Base-by-base conservation (phyloP, 2,888 invertebrate species). In the Xestia sexstrigata region DNA sequence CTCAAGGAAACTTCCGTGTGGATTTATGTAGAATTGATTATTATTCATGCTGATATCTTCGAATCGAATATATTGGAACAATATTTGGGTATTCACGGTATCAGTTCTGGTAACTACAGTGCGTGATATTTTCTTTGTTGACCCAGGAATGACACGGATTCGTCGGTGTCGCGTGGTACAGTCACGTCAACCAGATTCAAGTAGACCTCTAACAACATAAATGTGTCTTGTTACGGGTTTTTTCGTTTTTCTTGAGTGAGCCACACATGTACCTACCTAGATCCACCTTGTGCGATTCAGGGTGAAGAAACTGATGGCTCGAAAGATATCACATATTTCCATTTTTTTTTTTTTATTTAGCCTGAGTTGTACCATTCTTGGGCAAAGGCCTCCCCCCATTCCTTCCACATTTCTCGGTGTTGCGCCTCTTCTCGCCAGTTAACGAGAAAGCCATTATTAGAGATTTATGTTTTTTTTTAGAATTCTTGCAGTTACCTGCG, bases 1-100 rank as follows among this genome's bases (percentile, higher is more conserved):
- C 78, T 60, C 45, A 55, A 81, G 79, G 71, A 87, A 79, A 76
- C 73, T 76, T 88, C 77, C 89, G 78, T 69, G 78, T 76, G 47
- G 45, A 26, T 60, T 83, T 81, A 70, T 58, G 45, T 7, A n/a
- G 65, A 82, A 83, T 67, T 63, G 65, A 73, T 75, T 84, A 81
- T 76, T 76, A 63, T 85, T 76, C 52, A 85, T 58, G 63, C 30
- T 68, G 67, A 74, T 68, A 85, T 49, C 35, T 49, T 63, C 26
- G 69, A 67, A 70, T 76, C 49, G n/a, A 82, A 82, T 65, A 6
- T 35, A 35, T 68, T 82, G 69, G 66, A 79, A 79, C 30, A 69
- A 60, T 58, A 81, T 82, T 82, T 49, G 49, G 23, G 26, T 72
- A 72, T 47, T 60, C 17, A 7, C 62, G 39, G 75, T 78, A 73